Conservation (phyloP, 1,140 invertebrate genomes). For the Drosophila murphyi region DNA sequence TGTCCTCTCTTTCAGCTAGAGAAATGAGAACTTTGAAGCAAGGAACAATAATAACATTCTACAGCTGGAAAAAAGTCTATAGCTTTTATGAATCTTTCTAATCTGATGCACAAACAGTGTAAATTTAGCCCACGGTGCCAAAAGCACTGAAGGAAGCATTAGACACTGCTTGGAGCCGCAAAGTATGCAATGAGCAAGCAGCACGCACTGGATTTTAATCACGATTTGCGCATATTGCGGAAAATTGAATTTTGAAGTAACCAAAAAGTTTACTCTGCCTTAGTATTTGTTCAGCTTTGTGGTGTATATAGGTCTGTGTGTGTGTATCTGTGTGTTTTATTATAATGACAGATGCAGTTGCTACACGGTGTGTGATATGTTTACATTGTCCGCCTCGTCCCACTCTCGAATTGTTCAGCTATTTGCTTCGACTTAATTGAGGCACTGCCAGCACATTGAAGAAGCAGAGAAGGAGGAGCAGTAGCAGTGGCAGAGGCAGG, state of each 20-base stretch:
- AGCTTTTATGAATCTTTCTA: neutral
- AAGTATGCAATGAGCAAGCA: constrained; percentile 57
- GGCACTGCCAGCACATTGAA: constrained; percentile 7
- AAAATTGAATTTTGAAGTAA: constrained; percentile 82
- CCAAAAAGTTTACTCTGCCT: constrained; percentile 59
- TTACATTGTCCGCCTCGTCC: constrained; percentile 44
- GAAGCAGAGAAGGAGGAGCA: neutral
- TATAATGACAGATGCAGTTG: constrained; percentile 59
- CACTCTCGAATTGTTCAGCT: constrained; percentile 29
- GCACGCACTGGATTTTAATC: constrained; percentile 73
- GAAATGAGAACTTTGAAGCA: too few relatives aligned
- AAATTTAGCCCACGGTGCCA: constrained; percentile 15
- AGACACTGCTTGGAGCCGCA: constrained; percentile 15
- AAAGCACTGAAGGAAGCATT: neutral
- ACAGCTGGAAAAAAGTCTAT: neutral
- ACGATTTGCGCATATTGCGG: constrained; percentile 81
- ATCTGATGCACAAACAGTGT: neutral
- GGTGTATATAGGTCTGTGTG: neutral
- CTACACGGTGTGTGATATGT: constrained; percentile 41
- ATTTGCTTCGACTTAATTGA: constrained; percentile 71
- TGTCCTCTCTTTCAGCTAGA: too few relatives aligned
- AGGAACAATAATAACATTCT: too few relatives aligned
- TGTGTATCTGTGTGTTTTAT: neutral
- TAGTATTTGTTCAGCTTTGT: constrained; percentile 15
- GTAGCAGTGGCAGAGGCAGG: neutral